Conservation (phyloP, 2,888 invertebrate genomes). For the Drosophila putrida region DNA sequence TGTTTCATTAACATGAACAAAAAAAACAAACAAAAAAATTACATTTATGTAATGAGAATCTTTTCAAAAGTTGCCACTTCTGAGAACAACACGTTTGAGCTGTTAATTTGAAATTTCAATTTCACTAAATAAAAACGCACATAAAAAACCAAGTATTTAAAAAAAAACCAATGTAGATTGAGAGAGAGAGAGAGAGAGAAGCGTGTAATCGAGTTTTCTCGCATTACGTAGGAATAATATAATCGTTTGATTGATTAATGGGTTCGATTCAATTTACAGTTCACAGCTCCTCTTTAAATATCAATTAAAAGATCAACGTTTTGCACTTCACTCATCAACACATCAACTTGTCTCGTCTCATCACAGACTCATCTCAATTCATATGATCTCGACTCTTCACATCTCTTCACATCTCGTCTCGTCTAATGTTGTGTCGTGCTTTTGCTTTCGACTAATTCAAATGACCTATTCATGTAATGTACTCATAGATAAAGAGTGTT, state of each 20-base stretch:
- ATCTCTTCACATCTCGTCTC: conserved; percentile 2
- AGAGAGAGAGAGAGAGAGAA: background rate
- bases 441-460: conserved; percentile 6
- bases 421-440: background rate
- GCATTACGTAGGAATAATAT: conserved; percentile 18
- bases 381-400: background rate
- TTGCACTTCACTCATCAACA: conserved; percentile 20
- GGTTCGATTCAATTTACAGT: conserved; percentile 31
- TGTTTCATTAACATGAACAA: background rate
- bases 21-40: background rate
- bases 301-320: conserved; percentile 45
- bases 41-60: background rate
- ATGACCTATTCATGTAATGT: conserved; percentile 22
- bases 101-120: background rate
- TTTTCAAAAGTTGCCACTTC: background rate
- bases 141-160: background rate
- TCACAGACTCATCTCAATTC: conserved; percentile 1
- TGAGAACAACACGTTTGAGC: background rate
- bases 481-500: conserved; percentile 17
- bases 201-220: background rate
- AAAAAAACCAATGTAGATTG: background rate
- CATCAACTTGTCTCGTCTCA: background rate
- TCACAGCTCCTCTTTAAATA: conserved; percentile 33
- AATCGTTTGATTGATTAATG: conserved; percentile 40
- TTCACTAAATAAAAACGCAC: background rate